Percentiles rank a stretch among this genome's conserved stretches.
phyloP scores from a whole-genome alignment of 2,113 vertebrate genomes.

The Lutjanus erythropterus region DNA sequence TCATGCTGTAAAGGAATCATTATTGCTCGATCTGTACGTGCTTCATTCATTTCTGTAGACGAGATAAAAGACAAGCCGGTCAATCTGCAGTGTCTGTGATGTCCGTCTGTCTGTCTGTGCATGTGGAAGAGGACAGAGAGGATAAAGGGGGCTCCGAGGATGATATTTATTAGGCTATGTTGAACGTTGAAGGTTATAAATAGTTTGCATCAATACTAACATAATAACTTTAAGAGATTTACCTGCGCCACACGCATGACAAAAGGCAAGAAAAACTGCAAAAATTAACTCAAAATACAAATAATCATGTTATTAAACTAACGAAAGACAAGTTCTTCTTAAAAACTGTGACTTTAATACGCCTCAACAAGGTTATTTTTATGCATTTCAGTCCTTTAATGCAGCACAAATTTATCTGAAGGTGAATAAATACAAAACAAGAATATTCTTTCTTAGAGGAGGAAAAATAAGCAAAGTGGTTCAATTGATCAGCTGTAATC shows the following conservation, averaged over 20 bases:
- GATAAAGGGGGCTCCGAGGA: too few relatives aligned
- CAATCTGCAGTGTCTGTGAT: slow-evolving; percentile 2
- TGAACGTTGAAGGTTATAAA: background rate
- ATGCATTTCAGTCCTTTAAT: background rate
- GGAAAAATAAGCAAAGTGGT: too few relatives aligned
- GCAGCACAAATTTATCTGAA: background rate
- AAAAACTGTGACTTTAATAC: background rate
- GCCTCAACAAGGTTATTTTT: background rate
- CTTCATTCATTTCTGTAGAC: background rate
- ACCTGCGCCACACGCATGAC: background rate
- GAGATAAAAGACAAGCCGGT: slow-evolving; percentile 29
- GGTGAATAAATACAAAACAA: background rate
- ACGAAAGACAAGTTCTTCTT: background rate
- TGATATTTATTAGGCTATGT: background rate
- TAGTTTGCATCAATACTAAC: background rate
- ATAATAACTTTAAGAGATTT: background rate
- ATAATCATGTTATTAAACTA: background rate
- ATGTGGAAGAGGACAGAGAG: background rate
- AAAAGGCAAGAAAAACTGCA: background rate
- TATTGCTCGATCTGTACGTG: background rate
- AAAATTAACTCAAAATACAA: background rate
- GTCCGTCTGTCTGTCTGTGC: too few relatives aligned
- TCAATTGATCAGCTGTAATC: background rate
- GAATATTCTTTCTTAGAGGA: background rate
- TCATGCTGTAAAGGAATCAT: background rate